A percentile compares a stretch with the other conserved stretches of the same genome.
phyloP scores from a whole-genome alignment of 1,140 invertebrate species.

The Drosophila lini region DNA sequence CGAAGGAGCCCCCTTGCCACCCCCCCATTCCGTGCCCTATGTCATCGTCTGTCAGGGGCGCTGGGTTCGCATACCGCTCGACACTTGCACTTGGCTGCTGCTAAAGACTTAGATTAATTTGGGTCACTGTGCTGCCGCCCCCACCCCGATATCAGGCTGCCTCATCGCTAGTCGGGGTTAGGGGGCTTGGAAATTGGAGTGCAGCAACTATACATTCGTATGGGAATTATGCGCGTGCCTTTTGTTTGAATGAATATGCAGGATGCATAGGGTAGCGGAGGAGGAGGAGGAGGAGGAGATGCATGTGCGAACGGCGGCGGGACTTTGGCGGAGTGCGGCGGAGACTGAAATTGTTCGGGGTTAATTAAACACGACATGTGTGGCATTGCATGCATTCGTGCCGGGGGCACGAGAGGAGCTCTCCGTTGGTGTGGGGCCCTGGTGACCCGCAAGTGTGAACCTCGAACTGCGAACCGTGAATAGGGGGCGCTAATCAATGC shows the following conservation, averaged over 20 bases:
- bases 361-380: conserved; percentile 83
- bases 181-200: conserved; percentile 7
- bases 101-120: conserved; percentile 82
- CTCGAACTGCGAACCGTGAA: conserved; percentile 24
- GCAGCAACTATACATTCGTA: conserved; percentile 17
- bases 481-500: conserved; percentile 76
- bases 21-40: conserved; percentile 4
- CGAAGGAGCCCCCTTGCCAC: not conserved
- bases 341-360: conserved; percentile 76
- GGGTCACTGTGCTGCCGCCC: conserved; percentile 67
- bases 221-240: conserved; percentile 70
- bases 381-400: conserved; percentile 78
- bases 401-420: conserved; percentile 19
- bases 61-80: conserved; percentile 44
- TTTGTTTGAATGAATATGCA: conserved; percentile 53
- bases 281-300: not conserved
- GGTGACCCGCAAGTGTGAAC: conserved; percentile 66
- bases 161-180: not conserved
- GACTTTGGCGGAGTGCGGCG: conserved; percentile 21
- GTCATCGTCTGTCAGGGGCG: conserved; percentile 54
- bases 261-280: conserved; percentile 5
- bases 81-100: conserved; percentile 66
- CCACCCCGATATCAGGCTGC: conserved; percentile 13
- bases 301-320: conserved; percentile 10
- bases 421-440: conserved; percentile 12